Evolutionary conservation across 2,113 vertebrate species (phyloP), one percentile per base, ranked within the genome.

Genomic region (Galemys pyrenaicus): DNA sequence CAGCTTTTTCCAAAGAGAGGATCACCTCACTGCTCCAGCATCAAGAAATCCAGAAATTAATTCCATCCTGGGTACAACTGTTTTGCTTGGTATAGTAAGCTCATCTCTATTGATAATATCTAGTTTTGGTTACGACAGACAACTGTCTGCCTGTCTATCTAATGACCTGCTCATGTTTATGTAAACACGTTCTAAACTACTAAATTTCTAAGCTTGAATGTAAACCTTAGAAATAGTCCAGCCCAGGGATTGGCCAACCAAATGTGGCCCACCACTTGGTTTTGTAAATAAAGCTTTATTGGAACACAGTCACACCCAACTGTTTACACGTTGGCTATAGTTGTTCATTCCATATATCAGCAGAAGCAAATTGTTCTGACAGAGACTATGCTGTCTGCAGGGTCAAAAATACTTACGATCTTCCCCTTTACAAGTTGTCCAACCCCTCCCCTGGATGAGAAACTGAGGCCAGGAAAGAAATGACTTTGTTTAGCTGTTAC

Each of bases 251-350:
- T 65, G 83, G 54, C 24, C 68, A 77, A 74, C 37, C 60, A 88
- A 86, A 89, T 75, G 60, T 37, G 49, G 32, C 46, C 75, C 16
- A 35, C 22, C 19, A 67, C 32, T 35, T 81, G 11, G 51, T 85
- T 88, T 86, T 81, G 46, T 92, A 87, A 88, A 91, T 92, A 88
- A 94, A 94, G 64, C 82, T 95, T 96, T 91, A 92, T 30, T 96
- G 82, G 70, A 84, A 95, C 78, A 65, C 26, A 74, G 82, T 22
- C 74, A 81, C 8, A 60, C 28, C 39, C 41, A 82, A 41, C 30
- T 35, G 39, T 67, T 96, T 26, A 75, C 24, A 41, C 30, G 22
- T 30, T 77, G 39, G 56, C 41, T 62, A 37, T 16, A 32, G 83
- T n/a, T 35, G 39, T 49, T 70, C 60, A 54, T 51, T 15, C 78